Evolutionary conservation across 2,888 invertebrate genomes (phyloP).

Genomic region (Calephelis perditalis): DNA sequence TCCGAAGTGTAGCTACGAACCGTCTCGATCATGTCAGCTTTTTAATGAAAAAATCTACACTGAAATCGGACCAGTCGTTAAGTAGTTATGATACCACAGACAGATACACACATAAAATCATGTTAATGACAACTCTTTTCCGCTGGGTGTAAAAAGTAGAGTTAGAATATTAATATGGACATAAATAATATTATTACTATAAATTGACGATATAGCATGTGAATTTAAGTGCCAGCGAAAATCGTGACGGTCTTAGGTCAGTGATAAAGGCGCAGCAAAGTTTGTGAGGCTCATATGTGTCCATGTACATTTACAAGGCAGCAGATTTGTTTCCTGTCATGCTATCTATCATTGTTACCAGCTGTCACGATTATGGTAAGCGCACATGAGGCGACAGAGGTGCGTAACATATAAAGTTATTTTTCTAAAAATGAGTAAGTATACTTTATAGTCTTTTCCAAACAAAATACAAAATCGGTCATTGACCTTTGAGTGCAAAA

Average conservation of each 20-base stretch:
- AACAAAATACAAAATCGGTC: no score
- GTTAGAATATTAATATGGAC: background rate
- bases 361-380: slow-evolving; percentile 9
- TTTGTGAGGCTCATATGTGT: slow-evolving; percentile 16
- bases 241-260: slow-evolving; percentile 16
- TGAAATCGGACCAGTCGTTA: no score
- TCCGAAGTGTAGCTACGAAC: no score
- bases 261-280: slow-evolving; percentile 12
- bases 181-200: slow-evolving; percentile 9
- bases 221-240: slow-evolving; percentile 12
- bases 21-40: no score
- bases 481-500: no score
- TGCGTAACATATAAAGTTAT: no score
- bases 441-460: no score
- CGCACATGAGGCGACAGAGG: no score
- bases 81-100: no score
- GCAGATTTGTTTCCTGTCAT: slow-evolving; percentile 20
- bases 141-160: background rate
- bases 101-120: no score
- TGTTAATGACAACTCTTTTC: no score
- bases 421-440: background rate
- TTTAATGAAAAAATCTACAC: no score
- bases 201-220: slow-evolving; percentile 4
- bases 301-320: slow-evolving; percentile 17
- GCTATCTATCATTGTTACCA: slow-evolving; percentile 18